A percentile compares a stretch with the other conserved stretches of the same genome.
Evolutionary conservation across 53 echinoderm and acorn worm genomes (phyloP).

Genomic region (Crossaster papposus): DNA sequence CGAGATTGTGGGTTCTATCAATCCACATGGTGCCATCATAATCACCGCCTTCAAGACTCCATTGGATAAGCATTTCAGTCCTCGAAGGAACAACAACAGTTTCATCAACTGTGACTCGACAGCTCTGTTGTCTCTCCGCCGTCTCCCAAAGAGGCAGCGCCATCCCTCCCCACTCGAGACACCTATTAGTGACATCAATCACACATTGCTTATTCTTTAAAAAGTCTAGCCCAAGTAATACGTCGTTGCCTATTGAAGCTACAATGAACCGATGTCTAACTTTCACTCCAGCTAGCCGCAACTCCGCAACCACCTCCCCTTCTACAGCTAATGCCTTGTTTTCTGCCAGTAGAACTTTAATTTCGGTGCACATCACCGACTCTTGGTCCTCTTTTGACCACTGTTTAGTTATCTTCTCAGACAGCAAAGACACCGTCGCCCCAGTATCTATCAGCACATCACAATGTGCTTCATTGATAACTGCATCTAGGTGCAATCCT

Average conservation of each 20-base stretch:
- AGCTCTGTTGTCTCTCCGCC: conserved; percentile 9
- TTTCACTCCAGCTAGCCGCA: background rate
- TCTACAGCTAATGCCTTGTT: background rate
- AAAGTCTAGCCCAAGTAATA: conserved; percentile 35
- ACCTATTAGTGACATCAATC: too few relatives aligned
- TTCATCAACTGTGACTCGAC: conserved; percentile 11
- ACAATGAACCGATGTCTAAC: conserved; percentile 28
- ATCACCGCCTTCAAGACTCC: background rate
- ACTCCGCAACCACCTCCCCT: conserved; percentile 18
- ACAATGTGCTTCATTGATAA: background rate
- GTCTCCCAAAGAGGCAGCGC: too few relatives aligned
- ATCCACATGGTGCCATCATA: background rate
- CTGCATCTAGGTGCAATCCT: conserved; percentile 4
- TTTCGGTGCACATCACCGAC: background rate
- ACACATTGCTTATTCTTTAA: too few relatives aligned
- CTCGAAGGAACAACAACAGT: background rate
- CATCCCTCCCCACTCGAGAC: too few relatives aligned
- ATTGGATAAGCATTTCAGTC: conserved; percentile 1
- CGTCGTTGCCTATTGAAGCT: conserved; percentile 37
- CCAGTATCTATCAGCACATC: conserved; percentile 3
- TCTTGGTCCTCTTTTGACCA: conserved; percentile 6
- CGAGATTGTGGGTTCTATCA: background rate
- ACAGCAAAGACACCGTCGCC: conserved; percentile 14
- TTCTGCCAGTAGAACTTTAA: conserved; percentile 14
- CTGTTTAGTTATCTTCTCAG: background rate